Conservation (phyloP, 2,888 invertebrate genomes). For the Lissocephala sabroskyi region DNA sequence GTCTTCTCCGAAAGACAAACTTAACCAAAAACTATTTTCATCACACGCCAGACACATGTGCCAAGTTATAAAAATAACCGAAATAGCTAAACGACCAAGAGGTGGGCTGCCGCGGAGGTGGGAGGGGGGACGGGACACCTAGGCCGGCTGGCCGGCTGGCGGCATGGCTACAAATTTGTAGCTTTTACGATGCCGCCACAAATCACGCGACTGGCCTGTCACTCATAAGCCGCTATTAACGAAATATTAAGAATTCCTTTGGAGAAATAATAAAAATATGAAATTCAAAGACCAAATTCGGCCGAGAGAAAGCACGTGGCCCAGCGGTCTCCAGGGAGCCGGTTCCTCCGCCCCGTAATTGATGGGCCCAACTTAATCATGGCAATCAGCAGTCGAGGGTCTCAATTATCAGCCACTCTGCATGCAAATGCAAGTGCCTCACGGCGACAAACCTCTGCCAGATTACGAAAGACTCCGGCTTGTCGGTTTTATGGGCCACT, state of each 20-base stretch:
- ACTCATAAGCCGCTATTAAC: constrained; percentile 34
- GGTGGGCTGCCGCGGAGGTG: no score
- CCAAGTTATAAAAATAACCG: constrained; percentile 37
- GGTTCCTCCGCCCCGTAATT: no score
- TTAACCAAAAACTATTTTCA: constrained; percentile 1
- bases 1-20: background rate
- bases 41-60: constrained; percentile 38
- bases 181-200: constrained; percentile 4
- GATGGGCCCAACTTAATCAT: no score
- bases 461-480: no score
- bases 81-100: constrained; percentile 22
- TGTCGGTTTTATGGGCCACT: constrained; percentile 24
- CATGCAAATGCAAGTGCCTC: no score
- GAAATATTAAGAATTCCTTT: constrained; percentile 47
- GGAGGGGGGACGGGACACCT: no score
- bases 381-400: no score
- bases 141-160: constrained; percentile 1
- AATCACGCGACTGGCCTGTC: constrained; percentile 15
- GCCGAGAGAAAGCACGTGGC: background rate
- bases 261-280: constrained; percentile 37
- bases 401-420: no score
- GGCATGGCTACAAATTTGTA: constrained; percentile 2
- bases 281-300: constrained; percentile 4
- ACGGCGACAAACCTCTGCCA: no score
- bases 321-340: no score